phyloP scores from a whole-genome alignment of 2,113 vertebrate genomes.

The Todiramphus saurophagus region DNA sequence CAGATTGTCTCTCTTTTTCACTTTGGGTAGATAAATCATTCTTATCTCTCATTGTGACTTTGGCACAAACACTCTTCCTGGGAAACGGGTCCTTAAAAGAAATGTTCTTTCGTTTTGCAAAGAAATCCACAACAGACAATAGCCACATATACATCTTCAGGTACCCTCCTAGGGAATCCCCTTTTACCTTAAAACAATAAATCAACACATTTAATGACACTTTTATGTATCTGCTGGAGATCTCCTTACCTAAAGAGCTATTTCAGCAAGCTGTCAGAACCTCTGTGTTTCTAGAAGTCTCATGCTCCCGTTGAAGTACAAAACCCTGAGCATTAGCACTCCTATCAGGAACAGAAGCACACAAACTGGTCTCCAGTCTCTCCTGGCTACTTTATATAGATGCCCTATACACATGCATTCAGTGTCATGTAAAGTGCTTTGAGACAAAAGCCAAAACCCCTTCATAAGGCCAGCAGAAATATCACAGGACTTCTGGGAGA shows the following conservation, averaged over 20 bases:
- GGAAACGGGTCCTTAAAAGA: not conserved
- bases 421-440: not conserved
- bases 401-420: not conserved
- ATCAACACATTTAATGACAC: rapidly evolving
- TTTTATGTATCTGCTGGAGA: not conserved
- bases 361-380: not conserved
- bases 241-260: not conserved
- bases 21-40: not conserved
- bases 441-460: not conserved
- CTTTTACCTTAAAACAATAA: not conserved
- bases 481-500: not conserved
- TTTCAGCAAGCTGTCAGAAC: not conserved
- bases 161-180: not conserved
- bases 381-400: not conserved
- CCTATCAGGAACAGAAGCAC: not conserved
- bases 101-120: not conserved
- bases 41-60: not conserved
- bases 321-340: not conserved
- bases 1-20: not conserved
- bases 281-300: not conserved
- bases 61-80: not conserved
- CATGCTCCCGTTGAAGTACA: not conserved
- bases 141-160: not conserved
- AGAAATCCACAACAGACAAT: not conserved
- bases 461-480: not conserved